phyloP scores from a whole-genome alignment of 2,113 vertebrate species.

The Gorsachius goisagi region DNA sequence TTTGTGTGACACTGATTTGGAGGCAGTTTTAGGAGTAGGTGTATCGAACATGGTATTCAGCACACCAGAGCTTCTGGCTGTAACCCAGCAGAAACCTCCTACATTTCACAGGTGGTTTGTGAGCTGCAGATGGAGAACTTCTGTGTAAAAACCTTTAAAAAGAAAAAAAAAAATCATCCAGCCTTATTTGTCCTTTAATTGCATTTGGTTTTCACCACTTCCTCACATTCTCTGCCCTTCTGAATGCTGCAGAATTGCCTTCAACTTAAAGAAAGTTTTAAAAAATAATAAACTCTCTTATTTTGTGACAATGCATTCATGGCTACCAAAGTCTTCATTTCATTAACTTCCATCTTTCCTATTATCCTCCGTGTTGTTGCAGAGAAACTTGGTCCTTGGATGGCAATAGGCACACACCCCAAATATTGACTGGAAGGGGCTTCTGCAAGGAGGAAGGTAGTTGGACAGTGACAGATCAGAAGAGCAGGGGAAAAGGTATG shows the following conservation, averaged over 20 bases:
- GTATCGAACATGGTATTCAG: not conserved
- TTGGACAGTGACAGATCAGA: not conserved
- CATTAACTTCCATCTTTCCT: not conserved
- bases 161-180: not conserved
- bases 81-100: slow-evolving; percentile 18
- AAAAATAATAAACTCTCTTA: not conserved
- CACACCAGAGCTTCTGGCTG: slow-evolving; percentile 5
- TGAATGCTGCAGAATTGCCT: not conserved
- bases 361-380: not conserved
- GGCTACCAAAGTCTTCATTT: not conserved
- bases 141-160: not conserved
- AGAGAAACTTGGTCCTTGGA: not conserved
- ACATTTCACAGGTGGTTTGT: slow-evolving; percentile 45
- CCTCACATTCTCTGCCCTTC: not conserved
- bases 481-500: not conserved
- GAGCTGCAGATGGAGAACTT: slow-evolving; percentile 43
- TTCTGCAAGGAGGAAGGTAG: not conserved
- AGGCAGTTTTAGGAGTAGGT: slow-evolving; percentile 5
- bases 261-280: not conserved
- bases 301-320: not conserved
- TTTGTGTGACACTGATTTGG: not conserved
- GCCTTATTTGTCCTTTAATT: not conserved
- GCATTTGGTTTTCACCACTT: not conserved
- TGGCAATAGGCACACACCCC: not conserved
- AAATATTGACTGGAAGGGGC: not conserved